Conservation (phyloP, 2,113 vertebrate genomes). For the Crotalus tigris region DNA sequence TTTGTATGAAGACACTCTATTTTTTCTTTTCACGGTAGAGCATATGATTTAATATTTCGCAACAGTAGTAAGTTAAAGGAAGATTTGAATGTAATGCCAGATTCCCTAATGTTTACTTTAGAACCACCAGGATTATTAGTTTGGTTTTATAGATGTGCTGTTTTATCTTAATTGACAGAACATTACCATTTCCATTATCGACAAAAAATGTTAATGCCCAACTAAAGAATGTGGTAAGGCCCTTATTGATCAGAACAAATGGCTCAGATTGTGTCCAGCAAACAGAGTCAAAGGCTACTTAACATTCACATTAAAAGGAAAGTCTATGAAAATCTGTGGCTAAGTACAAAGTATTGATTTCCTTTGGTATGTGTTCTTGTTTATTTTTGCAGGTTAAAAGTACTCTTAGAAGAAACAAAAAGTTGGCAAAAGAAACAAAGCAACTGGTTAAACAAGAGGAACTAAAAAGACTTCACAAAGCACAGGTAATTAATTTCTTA, state of each 20-base stretch:
- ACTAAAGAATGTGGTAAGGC: not conserved
- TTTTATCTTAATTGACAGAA: not conserved
- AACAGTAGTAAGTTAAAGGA: not conserved
- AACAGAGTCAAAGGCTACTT: not conserved
- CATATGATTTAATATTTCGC: not conserved
- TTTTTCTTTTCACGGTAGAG: not conserved
- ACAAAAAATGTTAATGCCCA: not conserved
- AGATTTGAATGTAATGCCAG: not conserved
- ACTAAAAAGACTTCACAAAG: conserved; percentile 89
- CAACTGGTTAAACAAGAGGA: conserved; percentile 83
- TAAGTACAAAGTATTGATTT: conserved; percentile 25
- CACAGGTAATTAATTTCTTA: conserved; percentile 78
- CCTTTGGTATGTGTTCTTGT: conserved; percentile 16
- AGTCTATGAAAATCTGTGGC: conserved; percentile 10
- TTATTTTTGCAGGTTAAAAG: conserved; percentile 60
- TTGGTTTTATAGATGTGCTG: not conserved
- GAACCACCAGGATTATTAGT: not conserved
- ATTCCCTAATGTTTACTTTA: not conserved
- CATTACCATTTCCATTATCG: not conserved
- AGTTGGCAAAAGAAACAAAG: conserved; percentile 76
- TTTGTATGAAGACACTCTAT: conserved; percentile 1
- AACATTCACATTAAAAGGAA: accelerated
- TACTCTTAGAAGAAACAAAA: conserved; percentile 68
- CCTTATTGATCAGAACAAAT: not conserved
- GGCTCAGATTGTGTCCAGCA: not conserved